Evolutionary conservation across 2,113 vertebrate species (phyloP).

Genomic region (Eira barbara): DNA sequence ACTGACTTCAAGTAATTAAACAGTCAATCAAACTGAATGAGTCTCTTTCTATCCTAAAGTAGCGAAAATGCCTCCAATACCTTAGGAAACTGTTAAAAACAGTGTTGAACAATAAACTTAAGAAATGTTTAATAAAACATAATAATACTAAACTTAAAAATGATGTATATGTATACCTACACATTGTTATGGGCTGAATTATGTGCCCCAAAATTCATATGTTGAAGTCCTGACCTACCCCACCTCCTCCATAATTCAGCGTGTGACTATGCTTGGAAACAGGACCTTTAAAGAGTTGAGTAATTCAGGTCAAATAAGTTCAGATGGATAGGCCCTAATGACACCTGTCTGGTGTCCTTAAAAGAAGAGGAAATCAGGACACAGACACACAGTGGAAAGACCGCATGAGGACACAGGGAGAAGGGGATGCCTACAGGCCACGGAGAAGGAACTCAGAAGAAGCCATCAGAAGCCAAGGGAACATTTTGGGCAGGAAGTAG

Average conservation of each 20-base stretch:
- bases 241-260: neutral
- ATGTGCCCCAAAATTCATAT: neutral
- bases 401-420: neutral
- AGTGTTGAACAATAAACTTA: neutral
- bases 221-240: neutral
- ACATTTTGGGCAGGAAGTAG: neutral
- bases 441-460: neutral
- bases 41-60: neutral
- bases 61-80: neutral
- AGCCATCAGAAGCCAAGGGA: neutral
- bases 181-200: neutral
- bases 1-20: neutral
- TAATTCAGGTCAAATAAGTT: neutral
- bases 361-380: neutral
- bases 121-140: neutral
- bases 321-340: neutral
- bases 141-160: neutral
- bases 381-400: neutral
- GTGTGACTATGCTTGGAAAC: neutral
- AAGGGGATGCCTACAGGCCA: neutral
- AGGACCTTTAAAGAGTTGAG: neutral
- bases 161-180: neutral
- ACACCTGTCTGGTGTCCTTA: neutral
- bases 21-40: neutral
- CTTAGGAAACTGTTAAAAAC: neutral